These are phyloP conservation scores for Lamellibrachia satsuma DNA, from an alignment of 2,888 invertebrate species.

Conservation along the genomic window DNA sequence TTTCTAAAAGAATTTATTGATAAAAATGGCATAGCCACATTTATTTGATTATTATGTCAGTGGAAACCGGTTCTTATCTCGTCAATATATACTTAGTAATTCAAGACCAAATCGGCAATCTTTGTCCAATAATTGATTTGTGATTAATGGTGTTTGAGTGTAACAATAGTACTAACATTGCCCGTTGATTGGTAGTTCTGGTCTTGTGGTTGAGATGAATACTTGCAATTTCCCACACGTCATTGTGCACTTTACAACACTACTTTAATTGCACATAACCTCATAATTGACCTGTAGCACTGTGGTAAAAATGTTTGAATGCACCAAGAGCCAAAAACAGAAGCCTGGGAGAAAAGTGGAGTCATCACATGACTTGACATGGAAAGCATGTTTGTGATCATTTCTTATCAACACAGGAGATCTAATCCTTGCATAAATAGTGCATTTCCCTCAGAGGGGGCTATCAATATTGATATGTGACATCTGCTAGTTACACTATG, in stretches of 20 bases:
- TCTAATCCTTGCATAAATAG: background rate
- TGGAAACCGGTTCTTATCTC: background rate
- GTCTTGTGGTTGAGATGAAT: background rate
- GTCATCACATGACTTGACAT: background rate
- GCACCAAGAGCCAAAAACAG: background rate
- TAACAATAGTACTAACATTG: background rate
- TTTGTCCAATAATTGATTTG: slow-evolving; percentile 17
- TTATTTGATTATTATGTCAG: background rate
- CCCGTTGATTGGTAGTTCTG: background rate
- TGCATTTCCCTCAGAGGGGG: background rate
- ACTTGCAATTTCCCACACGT: background rate
- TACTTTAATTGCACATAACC: background rate
- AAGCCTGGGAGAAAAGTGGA: slow-evolving; percentile 9
- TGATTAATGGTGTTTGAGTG: background rate
- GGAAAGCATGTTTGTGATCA: background rate
- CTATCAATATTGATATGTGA: background rate
- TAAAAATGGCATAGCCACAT: background rate
- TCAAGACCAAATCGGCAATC: background rate
- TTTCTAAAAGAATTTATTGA: background rate
- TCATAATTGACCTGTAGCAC: background rate
- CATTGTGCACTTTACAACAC: background rate
- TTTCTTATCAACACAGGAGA: background rate
- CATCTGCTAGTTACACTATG: background rate
- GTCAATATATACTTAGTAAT: background rate
- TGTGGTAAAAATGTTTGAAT: background rate